These are phyloP conservation scores for Xestia sexstrigata DNA, from an alignment of 2,888 invertebrate genomes.

Conservation along the genomic window DNA sequence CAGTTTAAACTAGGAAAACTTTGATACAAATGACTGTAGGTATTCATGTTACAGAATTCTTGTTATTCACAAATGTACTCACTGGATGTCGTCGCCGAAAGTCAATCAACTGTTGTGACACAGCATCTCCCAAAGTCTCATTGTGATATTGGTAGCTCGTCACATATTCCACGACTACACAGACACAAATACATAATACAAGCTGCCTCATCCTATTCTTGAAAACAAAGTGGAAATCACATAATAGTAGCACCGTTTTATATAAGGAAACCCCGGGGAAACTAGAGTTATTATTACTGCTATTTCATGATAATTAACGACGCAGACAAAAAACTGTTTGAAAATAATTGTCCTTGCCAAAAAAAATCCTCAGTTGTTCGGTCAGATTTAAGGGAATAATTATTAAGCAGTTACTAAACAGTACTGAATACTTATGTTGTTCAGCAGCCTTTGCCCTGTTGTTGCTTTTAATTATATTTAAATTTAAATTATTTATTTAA, in stretches of 20 bases:
- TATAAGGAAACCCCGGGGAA: constrained; percentile 12
- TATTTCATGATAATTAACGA: constrained; percentile 13
- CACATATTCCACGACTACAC: constrained; percentile 20
- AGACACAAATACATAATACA: constrained; percentile 21
- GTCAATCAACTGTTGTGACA: constrained; percentile 35
- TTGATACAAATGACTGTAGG: not conserved
- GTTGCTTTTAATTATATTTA: not conserved
- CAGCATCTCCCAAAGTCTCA: constrained; percentile 30
- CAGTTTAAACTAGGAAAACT: not conserved
- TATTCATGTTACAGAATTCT: not conserved
- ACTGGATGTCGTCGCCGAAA: constrained; percentile 37
- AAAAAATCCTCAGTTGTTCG: not conserved
- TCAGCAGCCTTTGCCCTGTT: not conserved
- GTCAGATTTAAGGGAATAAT: not conserved
- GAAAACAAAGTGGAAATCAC: constrained; percentile 2
- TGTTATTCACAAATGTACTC: constrained; percentile 5
- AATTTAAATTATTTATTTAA: too few species aligned
- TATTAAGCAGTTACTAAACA: not conserved
- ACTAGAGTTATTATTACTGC: constrained; percentile 7
- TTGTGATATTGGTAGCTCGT: constrained; percentile 24
- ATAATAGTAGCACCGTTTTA: constrained; percentile 17
- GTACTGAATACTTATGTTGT: not conserved
- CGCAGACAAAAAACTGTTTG: not conserved
- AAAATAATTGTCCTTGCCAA: not conserved
- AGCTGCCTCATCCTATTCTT: constrained; percentile 24